Evolutionary conservation across 2,888 invertebrate genomes (phyloP).

Genomic region (Ariolimax columbianus): DNA sequence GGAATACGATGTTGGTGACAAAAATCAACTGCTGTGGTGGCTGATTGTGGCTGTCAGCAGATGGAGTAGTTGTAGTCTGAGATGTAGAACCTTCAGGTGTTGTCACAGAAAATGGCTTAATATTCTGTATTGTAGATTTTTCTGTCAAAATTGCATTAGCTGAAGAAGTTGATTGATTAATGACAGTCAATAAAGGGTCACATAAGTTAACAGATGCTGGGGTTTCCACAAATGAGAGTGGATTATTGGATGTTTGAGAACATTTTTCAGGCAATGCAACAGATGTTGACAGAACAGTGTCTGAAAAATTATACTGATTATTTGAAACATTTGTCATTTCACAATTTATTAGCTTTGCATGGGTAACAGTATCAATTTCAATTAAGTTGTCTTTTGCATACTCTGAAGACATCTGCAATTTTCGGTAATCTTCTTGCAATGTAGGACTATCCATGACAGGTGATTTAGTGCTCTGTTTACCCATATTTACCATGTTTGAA

Average conservation of each 20-base stretch:
- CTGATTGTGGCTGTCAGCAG: not conserved
- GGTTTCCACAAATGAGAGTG: not conserved
- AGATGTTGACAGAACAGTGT: not conserved
- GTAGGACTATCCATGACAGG: not conserved
- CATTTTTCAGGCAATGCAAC: not conserved
- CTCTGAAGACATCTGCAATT: not conserved
- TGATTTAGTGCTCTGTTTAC: not conserved
- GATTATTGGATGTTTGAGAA: not conserved
- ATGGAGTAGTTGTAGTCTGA: not conserved
- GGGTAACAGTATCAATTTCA: not conserved
- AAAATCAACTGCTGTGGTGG: conserved; percentile 41
- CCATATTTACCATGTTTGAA: not conserved
- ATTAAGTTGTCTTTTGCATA: not conserved
- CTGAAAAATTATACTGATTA: not conserved
- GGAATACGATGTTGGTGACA: conserved; percentile 46
- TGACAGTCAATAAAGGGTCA: not conserved
- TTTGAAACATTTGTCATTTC: not conserved
- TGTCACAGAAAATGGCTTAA: not conserved
- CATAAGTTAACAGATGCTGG: not conserved
- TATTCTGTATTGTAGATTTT: not conserved
- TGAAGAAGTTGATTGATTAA: not conserved
- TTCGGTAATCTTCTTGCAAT: not conserved
- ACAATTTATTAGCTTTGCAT: not conserved
- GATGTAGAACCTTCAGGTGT: not conserved
- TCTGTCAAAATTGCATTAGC: not conserved